A percentile compares a stretch with the other conserved stretches of the same genome.
Evolutionary conservation across 2,888 invertebrate species (phyloP).

Genomic region (Poecilus cupreus): DNA sequence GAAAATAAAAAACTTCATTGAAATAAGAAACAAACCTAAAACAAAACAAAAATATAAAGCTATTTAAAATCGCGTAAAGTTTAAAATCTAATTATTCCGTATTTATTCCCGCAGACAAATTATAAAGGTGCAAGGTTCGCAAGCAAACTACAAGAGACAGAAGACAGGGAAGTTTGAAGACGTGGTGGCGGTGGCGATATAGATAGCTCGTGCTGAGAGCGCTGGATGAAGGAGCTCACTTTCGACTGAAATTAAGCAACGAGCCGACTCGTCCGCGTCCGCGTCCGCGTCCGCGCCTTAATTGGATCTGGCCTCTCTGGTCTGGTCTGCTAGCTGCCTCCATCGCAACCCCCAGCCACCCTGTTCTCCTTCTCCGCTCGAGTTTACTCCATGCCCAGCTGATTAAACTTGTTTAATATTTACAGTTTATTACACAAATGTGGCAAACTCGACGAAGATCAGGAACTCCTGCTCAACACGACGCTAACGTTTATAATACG

Average conservation of each 20-base stretch:
- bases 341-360: neutral
- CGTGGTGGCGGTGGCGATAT: slow-evolving; percentile 6
- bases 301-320: slow-evolving; percentile 53
- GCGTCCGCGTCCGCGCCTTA: slow-evolving; percentile 51
- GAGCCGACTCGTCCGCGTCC: too few relatives aligned
- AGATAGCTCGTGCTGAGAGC: neutral
- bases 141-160: neutral
- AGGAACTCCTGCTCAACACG: slow-evolving; percentile 43
- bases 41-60: too few relatives aligned
- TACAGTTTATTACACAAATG: slow-evolving; percentile 59
- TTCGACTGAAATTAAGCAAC: slow-evolving; percentile 49
- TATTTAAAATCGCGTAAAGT: too few relatives aligned
- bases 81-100: too few relatives aligned
- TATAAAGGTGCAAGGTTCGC: neutral
- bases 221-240: slow-evolving; percentile 28
- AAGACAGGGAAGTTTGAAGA: neutral
- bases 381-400: slow-evolving; percentile 52
- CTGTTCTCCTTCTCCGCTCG: neutral
- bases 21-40: too few relatives aligned
- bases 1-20: too few relatives aligned
- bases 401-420: slow-evolving; percentile 59
- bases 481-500: slow-evolving; percentile 47
- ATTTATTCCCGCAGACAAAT: too few relatives aligned
- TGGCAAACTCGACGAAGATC: slow-evolving; percentile 55
- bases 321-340: slow-evolving; percentile 10